phyloP scores from a whole-genome alignment of 2,113 vertebrate genomes.

The Leucopternis melanops region DNA sequence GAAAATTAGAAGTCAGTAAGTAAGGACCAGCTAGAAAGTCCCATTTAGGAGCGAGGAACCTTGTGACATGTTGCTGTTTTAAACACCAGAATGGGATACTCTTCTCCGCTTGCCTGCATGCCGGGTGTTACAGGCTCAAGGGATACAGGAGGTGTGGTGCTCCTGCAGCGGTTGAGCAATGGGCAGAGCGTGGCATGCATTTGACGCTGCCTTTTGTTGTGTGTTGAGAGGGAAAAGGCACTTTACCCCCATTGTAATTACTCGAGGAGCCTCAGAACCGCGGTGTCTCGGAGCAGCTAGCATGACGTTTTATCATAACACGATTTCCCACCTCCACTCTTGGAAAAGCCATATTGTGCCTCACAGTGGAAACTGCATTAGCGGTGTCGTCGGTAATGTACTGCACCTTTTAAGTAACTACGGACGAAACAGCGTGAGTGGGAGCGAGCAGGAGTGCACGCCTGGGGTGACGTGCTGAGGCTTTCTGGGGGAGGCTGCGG shows the following conservation, averaged over 20 bases:
- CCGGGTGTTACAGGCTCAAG: neutral
- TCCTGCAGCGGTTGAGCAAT: neutral
- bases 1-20: neutral
- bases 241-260: neutral
- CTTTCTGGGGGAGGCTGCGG: neutral
- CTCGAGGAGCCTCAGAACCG: accelerated
- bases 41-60: neutral
- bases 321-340: neutral
- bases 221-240: neutral
- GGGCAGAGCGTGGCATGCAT: accelerated
- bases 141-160: neutral
- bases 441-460: accelerated
- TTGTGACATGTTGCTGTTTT: neutral
- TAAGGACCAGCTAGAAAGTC: neutral
- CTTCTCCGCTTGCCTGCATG: neutral
- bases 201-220: neutral
- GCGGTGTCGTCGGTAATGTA: neutral
- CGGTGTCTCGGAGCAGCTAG: accelerated
- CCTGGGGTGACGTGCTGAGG: neutral
- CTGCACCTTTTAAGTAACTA: neutral
- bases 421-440: accelerated
- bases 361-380: neutral
- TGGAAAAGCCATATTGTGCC: neutral
- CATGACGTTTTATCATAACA: neutral
- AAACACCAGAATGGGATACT: neutral